Evolutionary conservation across 2,113 vertebrate species (phyloP).

Genomic region (Ceyx cyanopectus): DNA sequence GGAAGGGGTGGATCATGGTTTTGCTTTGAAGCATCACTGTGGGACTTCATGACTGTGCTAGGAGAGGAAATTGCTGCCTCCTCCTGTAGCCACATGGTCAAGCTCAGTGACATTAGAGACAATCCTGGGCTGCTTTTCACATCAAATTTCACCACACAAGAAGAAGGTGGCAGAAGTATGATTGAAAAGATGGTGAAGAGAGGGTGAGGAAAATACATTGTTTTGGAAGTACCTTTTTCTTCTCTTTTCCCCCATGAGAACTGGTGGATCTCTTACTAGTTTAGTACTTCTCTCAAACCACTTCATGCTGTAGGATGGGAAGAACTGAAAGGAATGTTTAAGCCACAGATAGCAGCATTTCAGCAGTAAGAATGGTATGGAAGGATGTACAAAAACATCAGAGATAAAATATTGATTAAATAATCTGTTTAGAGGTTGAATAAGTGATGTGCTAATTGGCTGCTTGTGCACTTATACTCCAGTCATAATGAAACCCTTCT

Average conservation of each 20-base stretch:
- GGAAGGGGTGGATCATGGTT: not conserved
- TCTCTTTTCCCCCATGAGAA: not conserved
- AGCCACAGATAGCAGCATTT: not conserved
- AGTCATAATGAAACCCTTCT: not conserved
- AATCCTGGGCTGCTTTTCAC: conserved; percentile 10
- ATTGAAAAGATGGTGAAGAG: not conserved
- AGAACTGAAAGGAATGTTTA: not conserved
- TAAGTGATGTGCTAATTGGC: not conserved
- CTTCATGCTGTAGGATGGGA: not conserved
- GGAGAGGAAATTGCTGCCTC: conserved; percentile 54
- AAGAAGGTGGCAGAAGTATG: conserved; percentile 4
- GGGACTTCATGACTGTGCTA: not conserved
- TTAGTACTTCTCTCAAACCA: not conserved
- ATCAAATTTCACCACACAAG: conserved; percentile 40
- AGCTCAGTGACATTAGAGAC: not conserved
- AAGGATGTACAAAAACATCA: not conserved
- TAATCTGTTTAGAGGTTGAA: not conserved
- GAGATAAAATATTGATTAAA: not conserved
- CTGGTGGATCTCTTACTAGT: not conserved
- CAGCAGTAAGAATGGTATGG: not conserved
- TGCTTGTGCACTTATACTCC: not conserved
- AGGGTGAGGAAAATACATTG: not conserved
- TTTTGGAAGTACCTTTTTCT: not conserved
- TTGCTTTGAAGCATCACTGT: conserved; percentile 42
- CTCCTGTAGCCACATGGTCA: conserved; percentile 15